Evolutionary conservation across 92 coral and sea anemone species (phyloP).

Genomic region (Anthopleura xanthogrammica): DNA sequence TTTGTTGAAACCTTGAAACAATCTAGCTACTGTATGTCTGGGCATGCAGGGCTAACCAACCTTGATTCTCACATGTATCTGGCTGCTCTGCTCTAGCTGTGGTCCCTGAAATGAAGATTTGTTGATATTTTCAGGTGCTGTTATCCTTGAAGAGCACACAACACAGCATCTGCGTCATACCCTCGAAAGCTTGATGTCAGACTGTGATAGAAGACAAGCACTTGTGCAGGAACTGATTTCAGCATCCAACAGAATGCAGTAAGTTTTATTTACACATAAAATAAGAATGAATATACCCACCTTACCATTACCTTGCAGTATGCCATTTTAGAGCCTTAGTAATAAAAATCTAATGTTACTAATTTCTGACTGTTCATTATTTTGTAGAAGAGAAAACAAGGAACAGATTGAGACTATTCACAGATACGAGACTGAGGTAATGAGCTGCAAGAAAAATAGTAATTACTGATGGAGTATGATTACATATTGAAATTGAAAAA

Average conservation of each 20-base stretch:
- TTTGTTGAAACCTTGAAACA: too few relatives aligned
- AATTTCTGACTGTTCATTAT: background rate
- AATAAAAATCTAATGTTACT: too few relatives aligned
- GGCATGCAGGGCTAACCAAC: too few relatives aligned
- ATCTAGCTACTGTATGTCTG: too few relatives aligned
- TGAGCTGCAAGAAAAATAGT: too few relatives aligned
- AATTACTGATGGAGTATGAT: background rate
- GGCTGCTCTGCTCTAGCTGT: too few relatives aligned
- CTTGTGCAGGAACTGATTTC: constrained; percentile 92
- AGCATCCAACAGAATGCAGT: constrained; percentile 95
- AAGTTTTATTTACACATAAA: constrained; percentile 16
- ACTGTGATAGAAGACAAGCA: constrained; percentile 93
- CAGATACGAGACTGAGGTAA: constrained; percentile 78
- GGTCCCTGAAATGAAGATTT: background rate
- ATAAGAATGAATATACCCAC: too few relatives aligned
- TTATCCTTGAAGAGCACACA: constrained; percentile 85
- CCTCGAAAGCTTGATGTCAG: constrained; percentile 81
- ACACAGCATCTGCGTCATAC: constrained; percentile 83
- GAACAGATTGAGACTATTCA: constrained; percentile 77
- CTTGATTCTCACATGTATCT: too few relatives aligned
- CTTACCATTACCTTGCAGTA: too few relatives aligned
- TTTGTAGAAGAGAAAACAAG: constrained; percentile 78
- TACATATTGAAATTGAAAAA: background rate
- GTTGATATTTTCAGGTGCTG: constrained; percentile 47
- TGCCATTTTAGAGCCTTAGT: background rate